Evolutionary conservation across 1,140 invertebrate species (phyloP), one percentile per base, ranked within the genome.

Genomic region (Anoplolepis gracilipes): DNA sequence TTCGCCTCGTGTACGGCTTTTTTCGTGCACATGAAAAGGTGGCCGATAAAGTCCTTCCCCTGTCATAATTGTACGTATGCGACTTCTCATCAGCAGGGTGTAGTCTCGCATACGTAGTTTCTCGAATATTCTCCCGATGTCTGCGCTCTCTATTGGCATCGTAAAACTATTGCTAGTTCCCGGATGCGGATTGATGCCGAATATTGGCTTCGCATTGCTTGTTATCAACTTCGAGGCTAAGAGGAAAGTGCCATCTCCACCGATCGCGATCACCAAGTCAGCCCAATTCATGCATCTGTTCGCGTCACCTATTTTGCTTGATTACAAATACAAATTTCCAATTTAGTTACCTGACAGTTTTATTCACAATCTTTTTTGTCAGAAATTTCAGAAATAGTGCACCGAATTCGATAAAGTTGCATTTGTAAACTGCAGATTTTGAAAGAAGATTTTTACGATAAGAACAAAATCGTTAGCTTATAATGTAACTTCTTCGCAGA

Each of bases 211-310:
- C 72, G 96, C 95, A 88, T 96, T 95, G 91, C 96, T 94, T 70
- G 92, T 94, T 42, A 99, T 97, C 94, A 97, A 96, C 88, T 97
- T 98, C 10, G 99, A 98, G 19, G 98, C 98, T 70, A 99, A 95
- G 22, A 99, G 96, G 94, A 99, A 99, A 53, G 99, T 99, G 4
- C 99, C 99, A 95, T 99, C 99, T 0, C 99, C 99, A 61, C 99
- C 99, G 88, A 98, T 98, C 0, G 98, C 97, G 8, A 99, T 96
- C 67, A 99, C 96, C 53, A 98, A 96, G 96, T 99, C 99, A 28
- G 98, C 98, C 98, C 98, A 99, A 72, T 98, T 96, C 86, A 99
- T 22, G 55, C n/a, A 84, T 53, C 25, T 86, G 3, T 10, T 70
- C n/a, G 81, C 67, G 1, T 81, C 73, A 0, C 0, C 39, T 42